A percentile compares a stretch with the other conserved stretches of the same genome.
These are phyloP conservation scores for Saccostrea echinata DNA, from an alignment of 1,140 invertebrate genomes.

Conservation along the genomic window DNA sequence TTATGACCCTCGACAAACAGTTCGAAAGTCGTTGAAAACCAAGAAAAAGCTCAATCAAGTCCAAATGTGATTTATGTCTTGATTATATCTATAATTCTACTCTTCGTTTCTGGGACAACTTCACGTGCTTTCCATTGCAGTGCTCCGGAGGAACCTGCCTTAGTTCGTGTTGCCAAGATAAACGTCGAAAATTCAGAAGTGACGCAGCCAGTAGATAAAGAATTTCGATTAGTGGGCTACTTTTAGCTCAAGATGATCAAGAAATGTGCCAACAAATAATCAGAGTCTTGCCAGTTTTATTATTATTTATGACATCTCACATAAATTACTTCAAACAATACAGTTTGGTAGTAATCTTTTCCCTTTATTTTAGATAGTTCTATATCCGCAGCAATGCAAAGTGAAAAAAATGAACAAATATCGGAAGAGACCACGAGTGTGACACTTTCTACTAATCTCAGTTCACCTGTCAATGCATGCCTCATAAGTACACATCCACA, in stretches of 20 bases:
- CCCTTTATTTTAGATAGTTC: conserved; percentile 14
- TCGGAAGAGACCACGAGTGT: background rate
- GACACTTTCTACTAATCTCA: background rate
- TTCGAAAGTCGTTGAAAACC: conserved; percentile 47
- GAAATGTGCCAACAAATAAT: background rate
- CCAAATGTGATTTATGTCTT: background rate
- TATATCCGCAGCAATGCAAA: background rate
- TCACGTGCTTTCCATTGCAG: conserved; percentile 7
- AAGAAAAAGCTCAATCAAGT: conserved; percentile 46
- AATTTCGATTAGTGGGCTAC: conserved; percentile 29
- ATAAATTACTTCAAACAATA: too few relatives aligned
- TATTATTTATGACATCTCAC: background rate
- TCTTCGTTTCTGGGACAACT: background rate
- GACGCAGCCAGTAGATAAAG: background rate
- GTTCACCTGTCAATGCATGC: background rate
- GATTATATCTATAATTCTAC: background rate
- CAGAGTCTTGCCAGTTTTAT: background rate
- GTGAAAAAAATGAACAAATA: conserved; percentile 15
- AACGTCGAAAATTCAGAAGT: background rate
- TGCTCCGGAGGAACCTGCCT: background rate
- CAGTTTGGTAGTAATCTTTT: background rate
- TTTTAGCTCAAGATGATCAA: background rate
- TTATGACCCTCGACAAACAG: conserved; percentile 53
- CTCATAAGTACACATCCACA: background rate
- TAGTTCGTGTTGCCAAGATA: conserved; percentile 15